Evolutionary conservation across 1,140 invertebrate genomes (phyloP).

Genomic region (Dufourea novaeangliae): DNA sequence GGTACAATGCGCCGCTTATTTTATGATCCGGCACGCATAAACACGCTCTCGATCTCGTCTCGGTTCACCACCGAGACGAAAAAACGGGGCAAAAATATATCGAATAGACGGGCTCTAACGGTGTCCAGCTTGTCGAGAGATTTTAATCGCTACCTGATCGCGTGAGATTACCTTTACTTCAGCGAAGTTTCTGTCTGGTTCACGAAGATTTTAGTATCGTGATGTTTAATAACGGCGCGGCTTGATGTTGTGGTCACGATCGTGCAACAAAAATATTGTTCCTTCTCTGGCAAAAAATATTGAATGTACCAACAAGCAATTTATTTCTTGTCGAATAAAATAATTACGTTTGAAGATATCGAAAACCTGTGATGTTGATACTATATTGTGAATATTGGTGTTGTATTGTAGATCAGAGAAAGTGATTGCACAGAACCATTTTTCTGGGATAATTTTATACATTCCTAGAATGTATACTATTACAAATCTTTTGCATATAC

Average conservation of each 20-base stretch:
- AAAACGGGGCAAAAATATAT: neutral
- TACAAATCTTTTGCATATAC: no score
- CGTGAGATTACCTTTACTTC: neutral
- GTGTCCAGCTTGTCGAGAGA: neutral
- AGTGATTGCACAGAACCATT: no score
- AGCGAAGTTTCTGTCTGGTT: neutral
- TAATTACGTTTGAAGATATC: no score
- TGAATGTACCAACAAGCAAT: no score
- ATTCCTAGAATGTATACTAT: no score
- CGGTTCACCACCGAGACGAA: neutral
- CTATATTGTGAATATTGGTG: no score
- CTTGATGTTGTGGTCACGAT: neutral
- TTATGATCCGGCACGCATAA: conserved; percentile 9
- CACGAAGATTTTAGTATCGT: neutral
- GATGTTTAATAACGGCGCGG: neutral
- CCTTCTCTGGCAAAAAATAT: neutral
- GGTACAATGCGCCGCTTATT: neutral
- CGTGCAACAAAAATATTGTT: no score
- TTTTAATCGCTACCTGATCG: conserved; percentile 5
- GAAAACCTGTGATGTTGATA: no score
- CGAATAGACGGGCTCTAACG: neutral
- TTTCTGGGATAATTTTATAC: no score
- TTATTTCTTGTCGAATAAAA: no score
- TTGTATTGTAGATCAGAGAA: no score
- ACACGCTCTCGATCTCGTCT: neutral